phyloP scores from a whole-genome alignment of 2,888 invertebrate species.

The Suillia variegata region DNA sequence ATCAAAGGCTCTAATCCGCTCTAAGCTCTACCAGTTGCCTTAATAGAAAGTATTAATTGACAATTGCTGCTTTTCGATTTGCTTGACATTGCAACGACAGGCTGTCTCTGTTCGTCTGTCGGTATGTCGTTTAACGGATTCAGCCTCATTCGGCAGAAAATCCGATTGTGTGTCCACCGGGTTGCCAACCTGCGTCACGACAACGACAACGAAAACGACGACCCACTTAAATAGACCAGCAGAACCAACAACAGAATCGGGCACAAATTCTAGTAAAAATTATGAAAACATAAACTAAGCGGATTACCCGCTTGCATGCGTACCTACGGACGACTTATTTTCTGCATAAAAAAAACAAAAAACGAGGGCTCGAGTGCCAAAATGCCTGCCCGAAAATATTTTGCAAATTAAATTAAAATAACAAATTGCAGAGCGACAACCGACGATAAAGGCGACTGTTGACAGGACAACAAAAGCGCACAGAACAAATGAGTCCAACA shows the following conservation, averaged over 20 bases:
- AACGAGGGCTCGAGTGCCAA: background rate
- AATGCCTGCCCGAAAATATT: background rate
- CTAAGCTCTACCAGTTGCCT: background rate
- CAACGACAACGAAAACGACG: too few relatives aligned
- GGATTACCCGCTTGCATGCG: background rate
- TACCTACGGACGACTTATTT: background rate
- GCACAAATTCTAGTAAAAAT: background rate
- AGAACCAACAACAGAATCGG: too few relatives aligned
- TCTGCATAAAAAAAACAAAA: background rate
- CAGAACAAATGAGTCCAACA: background rate
- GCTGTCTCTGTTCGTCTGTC: background rate
- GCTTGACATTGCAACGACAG: background rate
- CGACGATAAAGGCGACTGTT: too few relatives aligned
- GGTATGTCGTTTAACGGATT: too few relatives aligned
- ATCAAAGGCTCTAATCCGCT: background rate
- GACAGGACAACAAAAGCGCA: background rate
- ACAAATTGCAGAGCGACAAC: background rate
- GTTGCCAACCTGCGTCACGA: too few relatives aligned
- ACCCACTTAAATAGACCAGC: too few relatives aligned
- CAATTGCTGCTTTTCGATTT: background rate
- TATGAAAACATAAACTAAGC: constrained; percentile 1
- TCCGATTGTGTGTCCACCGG: too few relatives aligned
- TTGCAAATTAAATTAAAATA: constrained; percentile 1
- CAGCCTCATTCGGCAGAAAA: too few relatives aligned
- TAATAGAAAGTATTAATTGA: background rate